A percentile compares a stretch with the other conserved stretches of the same genome.
phyloP scores from a whole-genome alignment of 1,140 invertebrate genomes.

The Drosophila nikananu region DNA sequence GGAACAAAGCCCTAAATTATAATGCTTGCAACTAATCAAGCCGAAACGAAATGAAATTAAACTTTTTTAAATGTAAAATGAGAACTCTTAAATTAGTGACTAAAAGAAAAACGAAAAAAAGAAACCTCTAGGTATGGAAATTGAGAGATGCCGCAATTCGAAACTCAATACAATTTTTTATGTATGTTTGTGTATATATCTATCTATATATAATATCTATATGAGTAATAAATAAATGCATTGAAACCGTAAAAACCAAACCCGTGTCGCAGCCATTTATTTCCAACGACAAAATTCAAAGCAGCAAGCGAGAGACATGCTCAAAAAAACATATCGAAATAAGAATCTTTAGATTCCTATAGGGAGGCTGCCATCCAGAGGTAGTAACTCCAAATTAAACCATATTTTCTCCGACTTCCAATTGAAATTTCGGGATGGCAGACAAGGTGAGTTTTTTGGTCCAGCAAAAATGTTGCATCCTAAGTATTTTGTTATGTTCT shows the following conservation, averaged over 20 bases:
- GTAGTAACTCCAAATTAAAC: slow-evolving; percentile 8
- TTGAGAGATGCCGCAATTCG: slow-evolving; percentile 49
- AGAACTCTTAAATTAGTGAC: slow-evolving; percentile 12
- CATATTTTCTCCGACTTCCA: slow-evolving; percentile 30
- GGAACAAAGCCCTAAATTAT: slow-evolving; percentile 56
- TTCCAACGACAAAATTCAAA: slow-evolving; percentile 43
- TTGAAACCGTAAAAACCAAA: slow-evolving; percentile 63
- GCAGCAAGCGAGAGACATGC: slow-evolving; percentile 62
- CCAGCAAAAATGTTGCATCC: slow-evolving; percentile 22
- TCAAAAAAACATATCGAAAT: slow-evolving; percentile 52
- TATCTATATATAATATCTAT: slow-evolving; percentile 66
- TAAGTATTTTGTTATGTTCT: slow-evolving; percentile 43
- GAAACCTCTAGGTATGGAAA: slow-evolving; percentile 46
- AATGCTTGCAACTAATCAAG: slow-evolving; percentile 50
- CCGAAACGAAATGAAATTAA: slow-evolving; percentile 42
- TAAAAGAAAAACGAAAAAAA: slow-evolving; percentile 19
- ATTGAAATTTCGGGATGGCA: slow-evolving; percentile 37
- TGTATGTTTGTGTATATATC: slow-evolving; percentile 80
- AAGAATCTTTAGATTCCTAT: slow-evolving; percentile 1
- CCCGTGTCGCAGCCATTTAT: slow-evolving; percentile 45
- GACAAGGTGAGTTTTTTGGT: slow-evolving; percentile 70
- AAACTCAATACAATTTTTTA: slow-evolving; percentile 71
- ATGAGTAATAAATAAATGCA: slow-evolving; percentile 81
- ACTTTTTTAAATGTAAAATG: slow-evolving; percentile 74
- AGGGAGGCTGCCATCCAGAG: slow-evolving; percentile 4